phyloP scores from a whole-genome alignment of 2,113 vertebrate species.

The Charina bottae region DNA sequence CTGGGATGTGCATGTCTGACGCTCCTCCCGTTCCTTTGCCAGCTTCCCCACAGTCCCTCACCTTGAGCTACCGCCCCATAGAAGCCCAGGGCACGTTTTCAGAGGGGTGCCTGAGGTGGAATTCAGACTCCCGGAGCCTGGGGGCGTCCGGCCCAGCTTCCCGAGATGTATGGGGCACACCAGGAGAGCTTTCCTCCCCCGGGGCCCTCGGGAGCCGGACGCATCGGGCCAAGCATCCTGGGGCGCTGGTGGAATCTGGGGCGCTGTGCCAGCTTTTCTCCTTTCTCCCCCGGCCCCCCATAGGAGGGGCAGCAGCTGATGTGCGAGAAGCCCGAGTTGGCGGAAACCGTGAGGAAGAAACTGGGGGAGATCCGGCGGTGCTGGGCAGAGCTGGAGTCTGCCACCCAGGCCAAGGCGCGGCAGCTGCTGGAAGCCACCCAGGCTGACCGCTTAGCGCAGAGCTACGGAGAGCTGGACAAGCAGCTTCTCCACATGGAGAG shows the following conservation, averaged over 20 bases:
- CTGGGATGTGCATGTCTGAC: not conserved
- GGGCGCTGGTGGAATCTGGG: not conserved
- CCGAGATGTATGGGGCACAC: not conserved
- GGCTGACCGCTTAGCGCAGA: slow-evolving; percentile 86
- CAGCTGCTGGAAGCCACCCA: slow-evolving; percentile 90
- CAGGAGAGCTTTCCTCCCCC: not conserved
- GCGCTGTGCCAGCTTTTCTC: not conserved
- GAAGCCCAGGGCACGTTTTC: not conserved
- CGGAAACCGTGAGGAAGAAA: slow-evolving; percentile 80
- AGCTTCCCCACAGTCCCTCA: not conserved
- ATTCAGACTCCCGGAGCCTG: not conserved
- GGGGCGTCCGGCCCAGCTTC: not conserved
- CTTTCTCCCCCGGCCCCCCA: not conserved
- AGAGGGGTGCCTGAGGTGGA: not conserved
- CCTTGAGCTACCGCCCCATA: not conserved
- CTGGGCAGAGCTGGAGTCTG: slow-evolving; percentile 89
- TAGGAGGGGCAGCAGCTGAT: slow-evolving; percentile 90
- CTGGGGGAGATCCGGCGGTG: slow-evolving; percentile 88
- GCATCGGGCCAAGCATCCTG: not conserved
- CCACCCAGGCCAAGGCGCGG: slow-evolving; percentile 85
- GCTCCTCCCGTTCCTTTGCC: not conserved
- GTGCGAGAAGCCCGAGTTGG: slow-evolving; percentile 89
- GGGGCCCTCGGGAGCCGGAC: not conserved
- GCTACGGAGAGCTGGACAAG: slow-evolving; percentile 85
- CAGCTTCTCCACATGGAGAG: slow-evolving; percentile 84